Base-by-base conservation (phyloP, 2,113 vertebrate genomes). In the Myiozetetes cayanensis region DNA sequence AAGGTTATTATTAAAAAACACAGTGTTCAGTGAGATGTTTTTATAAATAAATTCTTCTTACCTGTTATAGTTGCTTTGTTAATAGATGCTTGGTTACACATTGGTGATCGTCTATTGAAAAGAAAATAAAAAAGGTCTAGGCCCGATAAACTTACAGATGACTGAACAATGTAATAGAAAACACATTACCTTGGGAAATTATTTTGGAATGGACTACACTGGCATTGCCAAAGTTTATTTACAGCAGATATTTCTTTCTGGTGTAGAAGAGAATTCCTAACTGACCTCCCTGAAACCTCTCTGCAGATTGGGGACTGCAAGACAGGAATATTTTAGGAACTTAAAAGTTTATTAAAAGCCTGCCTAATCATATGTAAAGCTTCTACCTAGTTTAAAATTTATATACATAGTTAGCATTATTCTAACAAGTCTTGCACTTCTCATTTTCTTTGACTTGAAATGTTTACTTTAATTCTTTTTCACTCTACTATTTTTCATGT, bases 51-150 rank as follows among this genome's bases (percentile, higher is more conserved):
- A 37, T 39, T 73, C 5, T 62, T 63, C 97, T 97, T 98, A 99
- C 99, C 99, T 98, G 99, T 99, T 96, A 99, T 98, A 96, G 98
- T 98, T 96, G 99, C 98, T 98, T 99, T 99, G 97, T 99, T 99
- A 98, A 99, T 99, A 75, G 99, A 99, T 59, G 99, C 98, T 97
- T 98, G 99, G 96, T 99, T 99, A 98, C 99, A 99, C 98, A 99
- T 99, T 90, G 99, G 99, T 97, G 99, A 99, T 98, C 99, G 98
- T 97, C 99, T 99, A 96, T 94, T 50, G 89, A 81, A 65, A 94
- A 95, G 87, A 74, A 47, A 89, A 94, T 33, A 70, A 70, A 89
- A 81, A 95, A 89, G 88, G 28, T 43, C 30, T 87, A 53, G 95
- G 39, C 74, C 52, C 17, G 19, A 47, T 71, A 55, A 79, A 27